These are phyloP conservation scores for Hirtodrosophila trivittata DNA, from an alignment of 2,888 invertebrate species.

Conservation along the genomic window DNA sequence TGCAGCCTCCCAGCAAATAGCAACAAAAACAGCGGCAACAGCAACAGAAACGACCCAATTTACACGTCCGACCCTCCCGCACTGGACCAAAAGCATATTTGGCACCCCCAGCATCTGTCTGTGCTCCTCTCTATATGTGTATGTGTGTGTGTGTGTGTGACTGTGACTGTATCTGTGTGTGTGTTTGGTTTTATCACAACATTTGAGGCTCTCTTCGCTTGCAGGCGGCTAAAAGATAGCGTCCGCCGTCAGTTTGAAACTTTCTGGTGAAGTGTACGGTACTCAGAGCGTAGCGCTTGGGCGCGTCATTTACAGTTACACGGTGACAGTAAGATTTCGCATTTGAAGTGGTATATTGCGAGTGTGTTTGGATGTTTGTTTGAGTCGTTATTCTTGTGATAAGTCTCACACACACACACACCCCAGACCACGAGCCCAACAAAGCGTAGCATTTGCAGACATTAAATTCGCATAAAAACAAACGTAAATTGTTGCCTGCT, in stretches of 20 bases:
- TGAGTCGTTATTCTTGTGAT: conserved; percentile 55
- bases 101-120: conserved; percentile 37
- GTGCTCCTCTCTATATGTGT: conserved; percentile 27
- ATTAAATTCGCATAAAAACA: conserved; percentile 57
- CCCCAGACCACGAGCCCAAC: conserved; percentile 3
- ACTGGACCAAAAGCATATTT: conserved; percentile 50
- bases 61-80: conserved; percentile 35
- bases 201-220: conserved; percentile 38
- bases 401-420: conserved; percentile 10
- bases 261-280: conserved; percentile 76
- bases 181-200: conserved; percentile 63
- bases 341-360: not conserved
- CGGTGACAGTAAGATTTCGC: conserved; percentile 29
- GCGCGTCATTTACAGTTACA: conserved; percentile 51
- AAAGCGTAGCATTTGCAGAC: conserved; percentile 38
- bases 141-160: conserved; percentile 5
- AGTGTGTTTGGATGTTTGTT: conserved; percentile 3
- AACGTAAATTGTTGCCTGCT: conserved; percentile 39
- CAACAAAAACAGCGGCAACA: conserved; percentile 6
- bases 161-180: no score
- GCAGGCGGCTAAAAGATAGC: conserved; percentile 56
- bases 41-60: conserved; percentile 48
- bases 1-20: conserved; percentile 50
- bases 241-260: conserved; percentile 73
- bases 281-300: conserved; percentile 51